Conservation (phyloP, 2,113 vertebrate species). For the Seriola dumerili region DNA sequence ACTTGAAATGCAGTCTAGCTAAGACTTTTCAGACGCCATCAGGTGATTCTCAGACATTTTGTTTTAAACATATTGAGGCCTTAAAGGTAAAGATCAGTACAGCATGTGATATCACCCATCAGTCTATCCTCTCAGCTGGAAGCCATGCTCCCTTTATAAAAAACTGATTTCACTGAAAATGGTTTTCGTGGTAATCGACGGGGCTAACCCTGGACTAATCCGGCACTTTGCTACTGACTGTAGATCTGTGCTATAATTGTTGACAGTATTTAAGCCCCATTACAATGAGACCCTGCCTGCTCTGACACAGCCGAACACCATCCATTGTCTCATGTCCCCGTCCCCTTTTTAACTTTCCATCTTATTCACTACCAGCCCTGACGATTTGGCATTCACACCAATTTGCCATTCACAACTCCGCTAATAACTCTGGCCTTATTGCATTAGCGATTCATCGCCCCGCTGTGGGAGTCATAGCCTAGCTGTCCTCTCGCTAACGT, state of each 20-base stretch:
- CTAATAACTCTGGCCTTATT: constrained; percentile 85
- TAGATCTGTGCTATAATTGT: constrained; percentile 33
- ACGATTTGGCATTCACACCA: constrained; percentile 84
- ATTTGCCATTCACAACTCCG: constrained; percentile 83
- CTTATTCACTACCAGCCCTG: constrained; percentile 77
- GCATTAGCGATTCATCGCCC: constrained; percentile 82
- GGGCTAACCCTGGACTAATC: constrained; percentile 8
- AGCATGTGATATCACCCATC: no score
- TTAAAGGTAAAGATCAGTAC: no score
- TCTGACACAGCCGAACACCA: constrained; percentile 37
- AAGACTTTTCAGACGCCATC: no score
- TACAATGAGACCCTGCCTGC: constrained; percentile 43
- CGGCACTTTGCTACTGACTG: constrained; percentile 8
- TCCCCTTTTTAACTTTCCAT: constrained; percentile 65
- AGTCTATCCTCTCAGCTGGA: no score
- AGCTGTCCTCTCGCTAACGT: constrained; percentile 63
- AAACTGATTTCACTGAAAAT: no score
- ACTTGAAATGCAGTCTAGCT: not conserved
- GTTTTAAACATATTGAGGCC: no score
- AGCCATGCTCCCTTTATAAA: no score
- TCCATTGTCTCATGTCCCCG: constrained; percentile 59
- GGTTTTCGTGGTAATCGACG: no score
- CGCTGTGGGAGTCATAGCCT: constrained; percentile 75
- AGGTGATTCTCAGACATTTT: no score
- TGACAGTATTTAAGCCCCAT: constrained; percentile 49